Conservation (phyloP, 2,113 vertebrate genomes). For the Setophaga petechia region DNA sequence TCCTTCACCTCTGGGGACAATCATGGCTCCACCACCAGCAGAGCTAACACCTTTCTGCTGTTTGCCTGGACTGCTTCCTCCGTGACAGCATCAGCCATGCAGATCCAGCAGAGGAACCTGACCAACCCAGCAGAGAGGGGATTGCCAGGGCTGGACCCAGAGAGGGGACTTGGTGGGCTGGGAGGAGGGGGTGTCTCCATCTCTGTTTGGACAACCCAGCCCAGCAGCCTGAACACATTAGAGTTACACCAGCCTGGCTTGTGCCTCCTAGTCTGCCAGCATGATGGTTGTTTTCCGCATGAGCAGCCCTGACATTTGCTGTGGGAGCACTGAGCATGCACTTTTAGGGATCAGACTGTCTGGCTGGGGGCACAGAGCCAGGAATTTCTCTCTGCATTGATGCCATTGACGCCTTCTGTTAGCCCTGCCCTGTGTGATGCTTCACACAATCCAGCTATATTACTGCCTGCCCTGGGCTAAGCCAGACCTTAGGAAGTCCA, state of each 20-base stretch:
- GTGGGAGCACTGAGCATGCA: not conserved
- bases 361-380: not conserved
- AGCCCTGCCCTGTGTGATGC: not conserved
- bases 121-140: not conserved
- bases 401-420: not conserved
- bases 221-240: not conserved
- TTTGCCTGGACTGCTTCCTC: not conserved
- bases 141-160: not conserved
- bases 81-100: fast-evolving
- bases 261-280: not conserved
- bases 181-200: not conserved
- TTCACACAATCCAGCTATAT: not conserved
- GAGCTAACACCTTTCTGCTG: not conserved
- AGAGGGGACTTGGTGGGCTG: not conserved
- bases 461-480: not conserved
- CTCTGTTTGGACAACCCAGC: not conserved
- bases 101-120: not conserved
- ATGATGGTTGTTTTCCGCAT: not conserved
- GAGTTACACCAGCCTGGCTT: not conserved
- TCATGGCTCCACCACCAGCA: not conserved
- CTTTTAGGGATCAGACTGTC: not conserved
- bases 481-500: not conserved
- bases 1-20: not conserved
- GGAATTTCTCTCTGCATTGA: not conserved
- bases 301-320: not conserved